These are phyloP conservation scores for Papilio gigon DNA, from an alignment of 2,888 invertebrate species.

Conservation along the genomic window DNA sequence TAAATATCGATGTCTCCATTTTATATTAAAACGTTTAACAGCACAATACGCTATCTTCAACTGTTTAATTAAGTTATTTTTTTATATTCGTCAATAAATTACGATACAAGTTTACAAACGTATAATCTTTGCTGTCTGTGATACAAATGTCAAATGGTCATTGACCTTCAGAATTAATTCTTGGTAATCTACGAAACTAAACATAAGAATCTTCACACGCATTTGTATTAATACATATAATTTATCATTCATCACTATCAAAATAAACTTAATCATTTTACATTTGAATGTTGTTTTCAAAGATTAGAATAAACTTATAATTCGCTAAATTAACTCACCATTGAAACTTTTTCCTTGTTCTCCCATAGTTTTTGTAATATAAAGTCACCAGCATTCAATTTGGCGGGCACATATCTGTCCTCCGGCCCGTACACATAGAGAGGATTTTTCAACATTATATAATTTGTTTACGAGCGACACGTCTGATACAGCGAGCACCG, in stretches of 20 bases:
- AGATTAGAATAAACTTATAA: neutral
- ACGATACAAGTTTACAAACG: neutral
- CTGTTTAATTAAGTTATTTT: neutral
- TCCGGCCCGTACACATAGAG: constrained; percentile 61
- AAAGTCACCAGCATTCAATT: constrained; percentile 63
- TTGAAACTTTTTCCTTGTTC: constrained; percentile 50
- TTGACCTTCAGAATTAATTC: neutral
- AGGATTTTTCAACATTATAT: constrained; percentile 63
- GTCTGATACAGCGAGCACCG: constrained; percentile 7
- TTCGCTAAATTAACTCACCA: constrained; percentile 54
- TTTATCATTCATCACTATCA: neutral
- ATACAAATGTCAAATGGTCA: constrained; percentile 4
- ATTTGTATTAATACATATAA: neutral
- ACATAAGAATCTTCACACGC: neutral
- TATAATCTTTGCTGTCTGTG: neutral
- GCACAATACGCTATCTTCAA: too few relatives aligned
- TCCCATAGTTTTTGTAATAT: constrained; percentile 55
- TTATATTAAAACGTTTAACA: too few relatives aligned
- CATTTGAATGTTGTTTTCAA: neutral
- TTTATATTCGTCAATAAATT: neutral
- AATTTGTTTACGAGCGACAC: constrained; percentile 20
- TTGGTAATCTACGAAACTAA: neutral
- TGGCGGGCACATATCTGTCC: constrained; percentile 53
- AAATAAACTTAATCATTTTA: neutral
- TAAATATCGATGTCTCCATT: too few relatives aligned